Evolutionary conservation across 1,140 invertebrate species (phyloP).

Genomic region (Drusus annulatus): DNA sequence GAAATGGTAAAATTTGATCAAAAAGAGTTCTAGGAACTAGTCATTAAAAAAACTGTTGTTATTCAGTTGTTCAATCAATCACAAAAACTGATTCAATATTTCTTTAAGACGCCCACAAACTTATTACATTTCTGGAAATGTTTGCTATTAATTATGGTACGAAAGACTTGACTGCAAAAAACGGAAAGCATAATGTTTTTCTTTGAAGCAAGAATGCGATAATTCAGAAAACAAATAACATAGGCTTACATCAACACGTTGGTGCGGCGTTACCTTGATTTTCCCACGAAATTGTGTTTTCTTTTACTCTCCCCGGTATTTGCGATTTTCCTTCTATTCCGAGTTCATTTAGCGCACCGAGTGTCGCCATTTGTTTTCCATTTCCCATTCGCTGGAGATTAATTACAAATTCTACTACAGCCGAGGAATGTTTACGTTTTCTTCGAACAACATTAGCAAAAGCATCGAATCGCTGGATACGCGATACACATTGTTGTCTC

Average conservation of each 20-base stretch:
- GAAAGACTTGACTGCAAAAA: too few species aligned
- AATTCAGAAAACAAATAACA: too few species aligned
- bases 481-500: slow-evolving; percentile 10
- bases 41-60: too few species aligned
- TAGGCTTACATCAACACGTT: background rate
- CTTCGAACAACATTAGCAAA: slow-evolving; percentile 37
- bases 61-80: too few species aligned
- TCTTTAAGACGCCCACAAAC: too few species aligned
- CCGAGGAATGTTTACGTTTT: slow-evolving; percentile 40
- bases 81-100: too few species aligned
- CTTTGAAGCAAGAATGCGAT: too few species aligned
- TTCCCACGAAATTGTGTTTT: slow-evolving; percentile 15
- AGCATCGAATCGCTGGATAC: slow-evolving; percentile 28
- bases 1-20: too few species aligned
- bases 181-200: too few species aligned
- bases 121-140: too few species aligned
- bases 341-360: slow-evolving; percentile 29
- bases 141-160: too few species aligned
- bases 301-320: slow-evolving; percentile 3
- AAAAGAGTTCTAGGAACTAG: too few species aligned
- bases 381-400: slow-evolving; percentile 31
- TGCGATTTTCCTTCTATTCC: slow-evolving; percentile 24
- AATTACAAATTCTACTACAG: slow-evolving; percentile 41
- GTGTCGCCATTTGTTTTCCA: slow-evolving; percentile 35
- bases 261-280: slow-evolving; percentile 12